Percentiles rank a stretch among this genome's conserved stretches.
Evolutionary conservation across 2,113 vertebrate species (phyloP).

Genomic region (Brevimyrus niger): DNA sequence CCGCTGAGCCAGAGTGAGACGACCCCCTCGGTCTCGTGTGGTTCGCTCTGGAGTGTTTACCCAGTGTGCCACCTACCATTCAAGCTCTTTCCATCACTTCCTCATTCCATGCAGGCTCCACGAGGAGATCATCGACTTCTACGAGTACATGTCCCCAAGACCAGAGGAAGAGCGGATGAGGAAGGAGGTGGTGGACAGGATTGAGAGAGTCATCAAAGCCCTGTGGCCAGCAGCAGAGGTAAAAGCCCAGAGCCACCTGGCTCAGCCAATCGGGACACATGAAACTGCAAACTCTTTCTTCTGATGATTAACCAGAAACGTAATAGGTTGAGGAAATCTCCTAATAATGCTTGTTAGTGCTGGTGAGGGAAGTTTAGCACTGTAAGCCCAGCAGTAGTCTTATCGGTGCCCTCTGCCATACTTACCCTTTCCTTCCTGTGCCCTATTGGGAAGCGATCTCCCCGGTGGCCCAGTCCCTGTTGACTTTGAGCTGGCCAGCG

Average conservation of each 20-base stretch:
- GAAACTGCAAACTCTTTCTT: neutral
- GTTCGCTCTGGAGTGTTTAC: neutral
- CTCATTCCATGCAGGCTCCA: constrained; percentile 67
- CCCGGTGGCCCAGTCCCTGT: neutral
- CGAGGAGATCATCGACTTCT: constrained; percentile 95
- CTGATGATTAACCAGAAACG: neutral
- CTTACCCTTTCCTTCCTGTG: neutral
- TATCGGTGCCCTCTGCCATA: neutral
- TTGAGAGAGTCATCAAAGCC: constrained; percentile 86
- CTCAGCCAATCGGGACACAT: neutral
- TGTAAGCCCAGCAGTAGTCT: neutral
- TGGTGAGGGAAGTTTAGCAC: neutral
- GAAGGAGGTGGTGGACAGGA: constrained; percentile 89
- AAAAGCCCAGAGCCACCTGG: constrained; percentile 33
- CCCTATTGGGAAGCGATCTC: neutral
- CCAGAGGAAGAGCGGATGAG: constrained; percentile 92
- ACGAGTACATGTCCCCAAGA: constrained; percentile 88
- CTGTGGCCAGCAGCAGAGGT: constrained; percentile 92
- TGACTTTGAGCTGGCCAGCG: constrained; percentile 2
- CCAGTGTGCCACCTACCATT: neutral
- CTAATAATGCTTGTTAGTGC: neutral
- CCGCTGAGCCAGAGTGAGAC: neutral
- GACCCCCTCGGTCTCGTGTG: neutral
- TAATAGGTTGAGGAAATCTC: neutral
- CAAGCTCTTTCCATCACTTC: neutral